A percentile compares a stretch with the other conserved stretches of the same genome.
These are phyloP conservation scores for Dasyornis broadbenti DNA, from an alignment of 2,113 vertebrate genomes.

Conservation along the genomic window DNA sequence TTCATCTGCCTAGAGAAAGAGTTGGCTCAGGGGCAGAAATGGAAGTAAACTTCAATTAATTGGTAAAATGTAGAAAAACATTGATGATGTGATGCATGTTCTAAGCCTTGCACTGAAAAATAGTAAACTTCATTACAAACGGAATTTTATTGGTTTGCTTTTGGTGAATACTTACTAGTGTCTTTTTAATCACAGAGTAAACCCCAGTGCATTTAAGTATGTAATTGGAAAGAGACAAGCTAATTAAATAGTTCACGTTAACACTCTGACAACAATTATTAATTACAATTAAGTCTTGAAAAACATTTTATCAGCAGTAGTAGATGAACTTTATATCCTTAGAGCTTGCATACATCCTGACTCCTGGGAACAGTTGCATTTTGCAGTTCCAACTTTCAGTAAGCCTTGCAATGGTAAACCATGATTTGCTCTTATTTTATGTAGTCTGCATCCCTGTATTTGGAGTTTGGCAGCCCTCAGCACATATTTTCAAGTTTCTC, in stretches of 20 bases:
- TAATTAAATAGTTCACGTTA: conserved; percentile 9
- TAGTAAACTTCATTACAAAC: not conserved
- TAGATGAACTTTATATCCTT: not conserved
- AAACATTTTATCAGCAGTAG: not conserved
- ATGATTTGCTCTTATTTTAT: not conserved
- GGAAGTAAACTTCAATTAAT: not conserved
- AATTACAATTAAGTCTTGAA: conserved; percentile 22
- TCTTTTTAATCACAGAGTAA: not conserved
- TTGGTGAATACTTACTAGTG: not conserved
- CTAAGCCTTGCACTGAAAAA: not conserved
- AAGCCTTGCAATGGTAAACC: not conserved
- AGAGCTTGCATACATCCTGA: not conserved
- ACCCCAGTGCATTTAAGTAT: not conserved
- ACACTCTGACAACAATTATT: not conserved
- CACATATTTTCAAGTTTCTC: not conserved
- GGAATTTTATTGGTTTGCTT: not conserved
- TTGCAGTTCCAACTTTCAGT: not conserved
- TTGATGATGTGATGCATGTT: not conserved
- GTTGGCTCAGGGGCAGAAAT: not conserved
- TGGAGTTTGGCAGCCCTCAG: not conserved
- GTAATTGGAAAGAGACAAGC: not conserved
- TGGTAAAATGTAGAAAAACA: not conserved
- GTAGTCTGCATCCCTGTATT: not conserved
- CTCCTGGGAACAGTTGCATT: not conserved
- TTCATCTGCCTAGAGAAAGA: not conserved